Percentiles rank a stretch among this genome's conserved stretches.
Conservation (phyloP, 2,888 invertebrate genomes). For the Zhuqinia jingwanae region DNA sequence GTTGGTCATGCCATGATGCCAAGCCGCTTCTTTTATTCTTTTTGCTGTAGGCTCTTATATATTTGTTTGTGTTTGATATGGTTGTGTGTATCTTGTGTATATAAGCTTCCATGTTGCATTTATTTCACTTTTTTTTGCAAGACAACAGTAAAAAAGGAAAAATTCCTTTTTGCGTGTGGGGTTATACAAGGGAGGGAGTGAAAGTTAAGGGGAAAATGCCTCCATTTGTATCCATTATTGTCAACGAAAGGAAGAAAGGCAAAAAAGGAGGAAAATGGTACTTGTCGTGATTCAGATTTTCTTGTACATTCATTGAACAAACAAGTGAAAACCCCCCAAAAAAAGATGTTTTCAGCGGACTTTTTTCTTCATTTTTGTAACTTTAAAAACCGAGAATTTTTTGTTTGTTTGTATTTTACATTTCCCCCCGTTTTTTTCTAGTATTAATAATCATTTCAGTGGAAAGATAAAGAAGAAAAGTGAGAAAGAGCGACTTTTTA, state of each 20-base stretch:
- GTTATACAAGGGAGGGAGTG: constrained; percentile 26
- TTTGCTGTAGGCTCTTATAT: no score
- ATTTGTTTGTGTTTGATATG: no score
- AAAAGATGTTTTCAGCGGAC: no score
- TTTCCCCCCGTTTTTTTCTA: constrained; percentile 31
- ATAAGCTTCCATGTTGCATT: background rate
- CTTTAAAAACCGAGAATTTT: background rate
- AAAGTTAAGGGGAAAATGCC: constrained; percentile 7
- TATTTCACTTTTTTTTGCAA: background rate
- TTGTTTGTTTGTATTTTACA: no score
- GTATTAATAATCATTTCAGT: constrained; percentile 76
- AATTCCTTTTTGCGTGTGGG: background rate
- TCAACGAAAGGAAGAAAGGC: constrained; percentile 51
- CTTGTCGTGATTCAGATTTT: background rate
- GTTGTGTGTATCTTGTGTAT: background rate
- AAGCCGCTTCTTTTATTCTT: background rate
- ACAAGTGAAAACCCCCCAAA: background rate
- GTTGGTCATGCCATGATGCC: constrained; percentile 1
- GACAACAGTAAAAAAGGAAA: constrained; percentile 18
- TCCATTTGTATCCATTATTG: constrained; percentile 73
- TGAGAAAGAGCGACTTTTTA: constrained; percentile 20
- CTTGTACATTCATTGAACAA: constrained; percentile 2
- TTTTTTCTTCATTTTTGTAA: no score
- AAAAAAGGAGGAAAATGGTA: background rate
- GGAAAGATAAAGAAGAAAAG: constrained; percentile 70